Conservation (phyloP, 2,888 invertebrate genomes). For the Acanthosepion pharaonis region DNA sequence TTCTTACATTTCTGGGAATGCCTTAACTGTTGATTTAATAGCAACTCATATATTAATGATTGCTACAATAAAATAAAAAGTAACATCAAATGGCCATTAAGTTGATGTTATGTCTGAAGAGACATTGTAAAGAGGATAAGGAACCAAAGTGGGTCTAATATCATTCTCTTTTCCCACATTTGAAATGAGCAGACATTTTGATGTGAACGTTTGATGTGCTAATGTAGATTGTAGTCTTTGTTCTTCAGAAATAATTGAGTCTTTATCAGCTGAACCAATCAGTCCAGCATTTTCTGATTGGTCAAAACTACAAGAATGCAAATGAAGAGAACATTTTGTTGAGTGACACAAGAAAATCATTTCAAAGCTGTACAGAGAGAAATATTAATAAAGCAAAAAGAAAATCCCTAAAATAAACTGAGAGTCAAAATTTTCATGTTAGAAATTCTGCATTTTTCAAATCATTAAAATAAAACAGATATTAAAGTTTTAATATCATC, state of each 20-base stretch:
- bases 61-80: background rate
- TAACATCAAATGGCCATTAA: conserved; percentile 1
- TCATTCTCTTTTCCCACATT: background rate
- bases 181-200: conserved; percentile 14
- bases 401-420: too few species aligned
- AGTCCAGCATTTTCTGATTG: background rate
- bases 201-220: background rate
- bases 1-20: too few species aligned
- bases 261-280: background rate
- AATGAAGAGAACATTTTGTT: background rate
- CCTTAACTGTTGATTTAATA: too few species aligned
- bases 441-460: too few species aligned
- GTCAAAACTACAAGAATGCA: background rate
- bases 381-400: too few species aligned
- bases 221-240: conserved; percentile 2
- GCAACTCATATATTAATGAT: background rate
- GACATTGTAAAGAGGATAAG: background rate
- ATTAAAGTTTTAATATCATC: too few species aligned
- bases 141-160: background rate
- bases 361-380: too few species aligned
- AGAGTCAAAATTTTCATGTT: too few species aligned
- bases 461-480: too few species aligned
- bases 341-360: too few species aligned
- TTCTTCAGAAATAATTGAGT: background rate
- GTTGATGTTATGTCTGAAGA: background rate